phyloP scores from a whole-genome alignment of 2,888 invertebrate species.

The Pogonocherus hispidulus region DNA sequence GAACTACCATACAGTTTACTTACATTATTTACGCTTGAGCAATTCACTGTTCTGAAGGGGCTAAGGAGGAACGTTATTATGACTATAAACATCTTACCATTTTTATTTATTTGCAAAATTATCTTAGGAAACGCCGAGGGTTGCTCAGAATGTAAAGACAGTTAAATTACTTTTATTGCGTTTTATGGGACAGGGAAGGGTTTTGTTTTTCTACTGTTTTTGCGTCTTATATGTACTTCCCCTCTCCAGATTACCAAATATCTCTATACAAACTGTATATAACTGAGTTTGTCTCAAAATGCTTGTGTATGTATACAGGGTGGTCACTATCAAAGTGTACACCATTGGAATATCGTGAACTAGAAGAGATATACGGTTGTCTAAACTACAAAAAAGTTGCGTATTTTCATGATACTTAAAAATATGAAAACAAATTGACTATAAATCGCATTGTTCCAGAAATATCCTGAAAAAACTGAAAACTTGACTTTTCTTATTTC shows the following conservation, averaged over 20 bases:
- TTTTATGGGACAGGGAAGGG: background rate
- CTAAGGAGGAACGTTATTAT: background rate
- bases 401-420: too few relatives aligned
- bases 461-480: too few relatives aligned
- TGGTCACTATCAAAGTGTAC: too few relatives aligned
- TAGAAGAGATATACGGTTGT: too few relatives aligned
- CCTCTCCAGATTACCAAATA: too few relatives aligned
- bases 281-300: too few relatives aligned
- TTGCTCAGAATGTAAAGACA: background rate
- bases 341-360: too few relatives aligned
- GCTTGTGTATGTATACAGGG: too few relatives aligned
- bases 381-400: too few relatives aligned
- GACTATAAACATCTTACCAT: conserved; percentile 1
- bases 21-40: background rate
- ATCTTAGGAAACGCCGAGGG: background rate
- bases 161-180: background rate
- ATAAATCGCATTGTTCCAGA: too few relatives aligned
- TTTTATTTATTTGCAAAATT: background rate
- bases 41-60: background rate
- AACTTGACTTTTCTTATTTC: too few relatives aligned
- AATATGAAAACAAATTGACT: too few relatives aligned
- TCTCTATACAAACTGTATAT: background rate
- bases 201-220: background rate
- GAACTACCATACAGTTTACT: conserved; percentile 10
- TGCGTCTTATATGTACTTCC: background rate